Evolutionary conservation across 1,140 invertebrate species (phyloP), one percentile per base, ranked within the genome.

Genomic region (Caenorhabditis tropicalis): DNA sequence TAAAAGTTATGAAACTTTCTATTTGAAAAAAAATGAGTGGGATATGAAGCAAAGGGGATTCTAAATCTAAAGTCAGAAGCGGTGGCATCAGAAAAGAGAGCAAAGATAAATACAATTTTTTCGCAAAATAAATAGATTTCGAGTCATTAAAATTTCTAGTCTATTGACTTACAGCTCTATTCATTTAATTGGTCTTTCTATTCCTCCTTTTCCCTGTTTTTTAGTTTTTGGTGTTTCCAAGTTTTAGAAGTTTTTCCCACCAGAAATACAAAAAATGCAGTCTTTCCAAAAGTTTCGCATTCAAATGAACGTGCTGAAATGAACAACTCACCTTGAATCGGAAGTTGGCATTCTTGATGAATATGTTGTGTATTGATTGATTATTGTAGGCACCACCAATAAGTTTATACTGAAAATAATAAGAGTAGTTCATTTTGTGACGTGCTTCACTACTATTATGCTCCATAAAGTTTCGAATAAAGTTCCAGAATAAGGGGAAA

Each of bases 251-350:
- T n/a, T n/a, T n/a, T n/a, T n/a, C n/a, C n/a, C n/a, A n/a, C n/a
- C n/a, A n/a, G n/a, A n/a, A n/a, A n/a, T n/a, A n/a, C n/a, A n/a
- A n/a, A n/a, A n/a, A 51, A 46, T 46, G 9, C 43, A 2, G 43
- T 12, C 9, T 46, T 51, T 7, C 19, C 19, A 51, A 51, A 21
- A 51, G n/a, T n/a, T n/a, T 4, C 1, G 53, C 27, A 24, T 56
- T 56, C 24, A 15, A n/a, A 56, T 15, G 58, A 65, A 65, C n/a
- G 58, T 33, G 58, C n/a, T n/a, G n/a, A n/a, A n/a, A n/a, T n/a
- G n/a, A n/a, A n/a, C 6, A 27, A 74, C 36, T 74, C 65, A 74
- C 65, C 65, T 74, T 12, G 65, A 74, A 43, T 74, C 65, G 27
- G 65, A 74, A 74, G 65, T n/a, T 10, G 65, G 36, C 65, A 74